These are phyloP conservation scores for Arbacia lixula DNA, from an alignment of 53 echinoderm and acorn worm species.

Conservation along the genomic window DNA sequence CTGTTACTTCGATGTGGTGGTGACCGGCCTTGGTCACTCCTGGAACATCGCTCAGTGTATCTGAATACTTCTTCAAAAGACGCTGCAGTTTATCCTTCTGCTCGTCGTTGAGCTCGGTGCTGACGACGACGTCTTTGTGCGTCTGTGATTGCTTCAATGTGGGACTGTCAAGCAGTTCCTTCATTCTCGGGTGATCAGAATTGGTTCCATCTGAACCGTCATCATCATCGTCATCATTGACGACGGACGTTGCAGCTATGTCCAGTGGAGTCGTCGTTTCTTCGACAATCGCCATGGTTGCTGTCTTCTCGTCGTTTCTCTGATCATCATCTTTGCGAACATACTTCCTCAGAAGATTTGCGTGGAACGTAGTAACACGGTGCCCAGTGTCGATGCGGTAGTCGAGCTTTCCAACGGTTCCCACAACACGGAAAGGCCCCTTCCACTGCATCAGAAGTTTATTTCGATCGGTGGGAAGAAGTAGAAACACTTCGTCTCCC, in stretches of 20 bases:
- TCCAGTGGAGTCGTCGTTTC: neutral
- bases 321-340: slow-evolving; percentile 31
- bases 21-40: no score
- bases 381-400: slow-evolving; percentile 57
- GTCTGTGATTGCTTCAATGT: neutral
- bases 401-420: slow-evolving; percentile 47
- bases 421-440: slow-evolving; percentile 62
- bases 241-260: slow-evolving; percentile 21
- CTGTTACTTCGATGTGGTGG: no score
- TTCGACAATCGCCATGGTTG: neutral
- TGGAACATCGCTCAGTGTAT: no score
- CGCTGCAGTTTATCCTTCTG: neutral
- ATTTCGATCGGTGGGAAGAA: slow-evolving; percentile 64
- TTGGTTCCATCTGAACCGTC: neutral
- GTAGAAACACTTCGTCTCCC: slow-evolving; percentile 62
- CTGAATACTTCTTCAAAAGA: neutral
- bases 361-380: slow-evolving; percentile 56
- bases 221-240: slow-evolving; percentile 4
- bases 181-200: neutral
- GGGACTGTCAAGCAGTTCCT: neutral
- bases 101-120: neutral
- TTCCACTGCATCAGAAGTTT: slow-evolving; percentile 73
- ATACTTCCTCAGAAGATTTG: slow-evolving; percentile 60
- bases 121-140: neutral
- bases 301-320: neutral